Evolutionary conservation across 2,888 invertebrate species (phyloP).

Genomic region (Cephus runcator): DNA sequence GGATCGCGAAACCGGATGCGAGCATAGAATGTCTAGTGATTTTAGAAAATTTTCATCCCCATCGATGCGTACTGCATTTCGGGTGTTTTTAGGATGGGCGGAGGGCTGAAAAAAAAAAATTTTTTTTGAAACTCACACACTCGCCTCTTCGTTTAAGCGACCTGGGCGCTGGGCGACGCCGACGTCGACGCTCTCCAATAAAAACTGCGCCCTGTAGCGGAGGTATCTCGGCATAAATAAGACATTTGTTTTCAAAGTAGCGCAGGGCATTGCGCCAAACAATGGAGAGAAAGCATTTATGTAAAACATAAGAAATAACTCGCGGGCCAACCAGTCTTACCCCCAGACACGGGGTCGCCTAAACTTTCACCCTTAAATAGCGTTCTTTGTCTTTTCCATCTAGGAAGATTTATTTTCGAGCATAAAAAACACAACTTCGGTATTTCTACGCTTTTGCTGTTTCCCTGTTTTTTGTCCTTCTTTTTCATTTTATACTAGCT

Average conservation of each 20-base stretch:
- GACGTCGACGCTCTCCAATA: neutral
- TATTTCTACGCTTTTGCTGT: conserved; percentile 3
- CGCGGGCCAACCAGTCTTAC: conserved; percentile 15
- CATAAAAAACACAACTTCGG: conserved; percentile 19
- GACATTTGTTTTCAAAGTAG: conserved; percentile 20
- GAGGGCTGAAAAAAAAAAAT: neutral
- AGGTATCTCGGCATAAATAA: conserved; percentile 21
- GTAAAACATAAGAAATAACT: conserved; percentile 24
- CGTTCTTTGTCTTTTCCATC: conserved; percentile 23
- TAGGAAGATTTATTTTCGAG: conserved; percentile 17
- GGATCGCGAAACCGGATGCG: neutral
- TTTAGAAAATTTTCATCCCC: neutral
- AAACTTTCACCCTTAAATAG: conserved; percentile 26
- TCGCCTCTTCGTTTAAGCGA: neutral
- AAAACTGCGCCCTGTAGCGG: neutral
- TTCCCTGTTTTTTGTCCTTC: neutral
- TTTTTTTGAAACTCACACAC: neutral
- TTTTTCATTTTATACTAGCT: neutral
- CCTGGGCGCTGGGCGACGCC: neutral
- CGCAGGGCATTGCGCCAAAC: conserved; percentile 20
- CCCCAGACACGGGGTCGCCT: conserved; percentile 23
- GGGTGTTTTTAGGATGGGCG: neutral
- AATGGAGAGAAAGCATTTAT: conserved; percentile 21
- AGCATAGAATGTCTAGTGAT: neutral
- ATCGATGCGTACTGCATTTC: neutral